Percentiles rank a stretch among this genome's conserved stretches.
Conservation (phyloP, 2,888 invertebrate genomes). For the Agrenia bidenticulata region DNA sequence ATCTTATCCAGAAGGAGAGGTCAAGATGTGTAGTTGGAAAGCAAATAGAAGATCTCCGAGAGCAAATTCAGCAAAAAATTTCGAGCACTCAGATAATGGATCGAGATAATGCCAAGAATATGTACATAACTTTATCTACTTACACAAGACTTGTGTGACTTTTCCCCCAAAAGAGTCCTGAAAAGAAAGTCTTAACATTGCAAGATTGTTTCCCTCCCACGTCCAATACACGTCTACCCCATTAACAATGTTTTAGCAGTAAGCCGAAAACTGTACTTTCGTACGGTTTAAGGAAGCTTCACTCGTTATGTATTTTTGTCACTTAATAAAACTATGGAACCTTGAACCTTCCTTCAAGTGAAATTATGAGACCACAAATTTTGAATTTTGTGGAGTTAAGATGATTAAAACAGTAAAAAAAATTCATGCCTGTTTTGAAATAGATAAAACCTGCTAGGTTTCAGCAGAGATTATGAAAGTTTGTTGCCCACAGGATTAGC, state of each 20-base stretch:
- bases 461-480: no score
- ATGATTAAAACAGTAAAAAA: no score
- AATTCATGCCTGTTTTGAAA: no score
- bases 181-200: neutral
- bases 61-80: constrained; percentile 21
- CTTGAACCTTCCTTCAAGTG: no score
- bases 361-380: no score
- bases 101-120: constrained; percentile 21
- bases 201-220: constrained; percentile 3
- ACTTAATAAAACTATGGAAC: no score
- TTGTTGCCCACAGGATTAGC: no score
- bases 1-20: constrained; percentile 1
- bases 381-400: no score
- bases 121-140: constrained; percentile 23
- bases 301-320: no score
- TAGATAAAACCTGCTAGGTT: no score
- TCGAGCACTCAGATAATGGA: constrained; percentile 21
- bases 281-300: no score
- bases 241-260: neutral
- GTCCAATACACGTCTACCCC: neutral
- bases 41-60: neutral
- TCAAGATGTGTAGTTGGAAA: constrained; percentile 13
- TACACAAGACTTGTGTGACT: constrained; percentile 8
- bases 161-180: neutral
- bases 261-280: no score